A percentile compares a stretch with the other conserved stretches of the same genome.
These are phyloP conservation scores for Myodes glareolus DNA, from an alignment of 2,113 vertebrate species.

Conservation along the genomic window DNA sequence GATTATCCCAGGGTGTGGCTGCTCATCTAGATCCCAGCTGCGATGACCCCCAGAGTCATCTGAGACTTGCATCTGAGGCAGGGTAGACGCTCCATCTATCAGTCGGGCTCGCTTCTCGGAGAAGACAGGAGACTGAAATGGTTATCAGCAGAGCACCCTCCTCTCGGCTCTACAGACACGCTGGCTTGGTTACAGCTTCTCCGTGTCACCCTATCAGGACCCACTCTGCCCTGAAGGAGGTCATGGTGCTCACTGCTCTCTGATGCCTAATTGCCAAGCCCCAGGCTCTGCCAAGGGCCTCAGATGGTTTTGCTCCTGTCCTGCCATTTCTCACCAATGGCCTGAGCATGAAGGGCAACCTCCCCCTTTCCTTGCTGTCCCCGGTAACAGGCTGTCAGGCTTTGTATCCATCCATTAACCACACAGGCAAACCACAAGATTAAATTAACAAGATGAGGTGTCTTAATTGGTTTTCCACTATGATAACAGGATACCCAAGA, in stretches of 20 bases:
- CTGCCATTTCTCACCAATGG: background rate
- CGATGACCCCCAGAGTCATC: background rate
- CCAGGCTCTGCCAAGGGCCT: background rate
- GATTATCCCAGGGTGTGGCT: constrained; percentile 46
- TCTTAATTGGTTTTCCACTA: background rate
- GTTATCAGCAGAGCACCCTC: constrained; percentile 31
- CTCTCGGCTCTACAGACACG: background rate
- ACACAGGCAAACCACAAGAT: background rate
- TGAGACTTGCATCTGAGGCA: constrained; percentile 36
- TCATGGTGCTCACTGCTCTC: rapidly evolving
- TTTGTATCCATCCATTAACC: background rate
- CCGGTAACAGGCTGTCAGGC: background rate
- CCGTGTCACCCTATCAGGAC: background rate
- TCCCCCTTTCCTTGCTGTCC: background rate
- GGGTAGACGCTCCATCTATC: constrained; percentile 18
- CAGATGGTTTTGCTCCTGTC: background rate
- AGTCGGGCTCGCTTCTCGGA: background rate
- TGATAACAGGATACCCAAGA: background rate
- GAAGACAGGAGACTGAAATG: background rate
- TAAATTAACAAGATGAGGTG: background rate
- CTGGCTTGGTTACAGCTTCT: constrained; percentile 49
- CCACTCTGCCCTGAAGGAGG: background rate
- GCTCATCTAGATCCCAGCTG: constrained; percentile 15
- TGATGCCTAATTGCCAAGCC: background rate
- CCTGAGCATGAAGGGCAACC: background rate